Conservation (phyloP, 2,113 vertebrate genomes). For the Vulpes vulpes region DNA sequence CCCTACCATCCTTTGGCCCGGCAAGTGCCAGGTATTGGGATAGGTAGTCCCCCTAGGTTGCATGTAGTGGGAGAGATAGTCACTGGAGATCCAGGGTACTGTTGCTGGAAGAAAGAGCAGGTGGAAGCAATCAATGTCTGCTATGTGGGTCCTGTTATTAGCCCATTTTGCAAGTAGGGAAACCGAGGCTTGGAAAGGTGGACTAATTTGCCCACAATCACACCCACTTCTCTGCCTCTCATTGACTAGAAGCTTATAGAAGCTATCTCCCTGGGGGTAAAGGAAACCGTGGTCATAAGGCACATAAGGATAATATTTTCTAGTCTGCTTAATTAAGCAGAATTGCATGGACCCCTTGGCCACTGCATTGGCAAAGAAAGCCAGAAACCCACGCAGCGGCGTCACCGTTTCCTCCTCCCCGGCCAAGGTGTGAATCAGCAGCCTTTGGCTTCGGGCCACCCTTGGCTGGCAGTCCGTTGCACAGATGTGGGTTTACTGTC, state of each 20-base stretch:
- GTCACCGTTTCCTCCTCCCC: constrained; percentile 73
- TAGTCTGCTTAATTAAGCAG: constrained; percentile 45
- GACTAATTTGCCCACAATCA: neutral
- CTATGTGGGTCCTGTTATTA: accelerated
- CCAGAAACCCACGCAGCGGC: neutral
- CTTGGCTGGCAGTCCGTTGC: constrained; percentile 61
- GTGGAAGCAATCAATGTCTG: neutral
- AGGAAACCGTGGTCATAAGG: neutral
- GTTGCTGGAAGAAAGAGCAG: neutral
- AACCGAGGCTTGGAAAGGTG: neutral
- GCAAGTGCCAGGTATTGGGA: neutral
- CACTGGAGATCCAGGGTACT: neutral
- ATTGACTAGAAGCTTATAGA: neutral
- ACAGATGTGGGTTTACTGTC: constrained; percentile 68
- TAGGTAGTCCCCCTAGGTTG: neutral
- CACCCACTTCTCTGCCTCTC: neutral
- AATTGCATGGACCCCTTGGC: neutral
- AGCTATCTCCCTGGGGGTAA: neutral
- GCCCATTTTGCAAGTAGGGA: neutral
- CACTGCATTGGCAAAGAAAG: neutral
- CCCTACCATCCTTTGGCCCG: neutral
- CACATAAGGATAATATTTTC: neutral
- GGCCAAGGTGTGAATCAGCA: constrained; percentile 81
- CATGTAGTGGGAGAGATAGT: too few relatives aligned
- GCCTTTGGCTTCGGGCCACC: constrained; percentile 42